Base-by-base conservation (phyloP, 2,888 invertebrate genomes). In the Ophioninae sp. region DNA sequence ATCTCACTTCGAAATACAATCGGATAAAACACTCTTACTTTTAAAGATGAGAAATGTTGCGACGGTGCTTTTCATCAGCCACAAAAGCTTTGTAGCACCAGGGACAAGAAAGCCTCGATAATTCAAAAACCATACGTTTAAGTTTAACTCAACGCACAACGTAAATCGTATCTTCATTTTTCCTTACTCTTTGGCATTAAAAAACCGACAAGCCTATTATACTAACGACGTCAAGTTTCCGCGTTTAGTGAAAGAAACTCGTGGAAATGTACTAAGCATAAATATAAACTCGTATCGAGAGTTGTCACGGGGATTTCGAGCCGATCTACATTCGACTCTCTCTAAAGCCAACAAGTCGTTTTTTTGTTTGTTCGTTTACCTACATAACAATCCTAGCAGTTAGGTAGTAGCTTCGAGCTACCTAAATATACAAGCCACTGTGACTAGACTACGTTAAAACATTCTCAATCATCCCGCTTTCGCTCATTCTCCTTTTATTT, bases 381-480 rank as follows among this genome's bases (percentile, higher is more conserved):
- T 82, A 81, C 78, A 85, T 88, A 89, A 89, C 89, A 89, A 89
- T 87, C 85, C 84, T 87, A 85, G 80, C 85, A 83, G 83, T 85
- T 86, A 87, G 37, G 51, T 65, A 88, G 88, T 87, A 88, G 88
- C 88, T 72, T 79, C 85, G 89, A 83, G 79, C 73, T 79, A 87
- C 79, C 82, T 86, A 84, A 87, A 86, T 87, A 83, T 89, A 88
- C 83, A 86, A 87, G 87, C 84, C 88, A 86, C 85, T 85, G 81
- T 88, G 89, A 89, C 89, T 89, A 89, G 88, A 87, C 86, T 88
- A 83, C 72, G 72, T 69, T 80, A 71, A 82, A 85, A 85, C 77
- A 23, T 84, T 37, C 67, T 73, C 58, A 23, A 73, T 77, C 37
- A 59, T 51, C 20, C 58, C 58, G 58, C 13, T 59, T 74, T 69